These are phyloP conservation scores for Symphodus melops DNA, from an alignment of 2,113 vertebrate genomes.

Conservation along the genomic window DNA sequence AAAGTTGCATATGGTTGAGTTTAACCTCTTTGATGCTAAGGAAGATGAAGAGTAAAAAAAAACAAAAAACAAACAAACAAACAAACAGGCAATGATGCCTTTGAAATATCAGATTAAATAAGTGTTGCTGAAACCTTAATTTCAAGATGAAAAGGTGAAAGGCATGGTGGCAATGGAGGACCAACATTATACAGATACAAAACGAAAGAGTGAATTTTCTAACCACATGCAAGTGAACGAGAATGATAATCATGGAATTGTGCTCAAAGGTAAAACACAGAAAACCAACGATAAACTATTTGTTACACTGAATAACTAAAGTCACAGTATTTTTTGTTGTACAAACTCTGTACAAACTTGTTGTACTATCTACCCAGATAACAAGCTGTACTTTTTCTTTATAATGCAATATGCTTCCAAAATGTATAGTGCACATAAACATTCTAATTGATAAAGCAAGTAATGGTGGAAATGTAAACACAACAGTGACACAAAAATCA, in stretches of 20 bases:
- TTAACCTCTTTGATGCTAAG: conserved; percentile 68
- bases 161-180: background rate
- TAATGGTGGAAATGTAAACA: background rate
- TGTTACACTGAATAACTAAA: background rate
- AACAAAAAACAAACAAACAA: too few species aligned
- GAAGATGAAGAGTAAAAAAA: conserved; percentile 47
- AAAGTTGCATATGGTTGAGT: conserved; percentile 72
- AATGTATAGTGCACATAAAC: background rate
- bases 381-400: background rate
- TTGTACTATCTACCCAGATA: background rate
- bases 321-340: too few species aligned
- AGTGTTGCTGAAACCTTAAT: conserved; percentile 9
- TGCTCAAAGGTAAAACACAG: background rate
- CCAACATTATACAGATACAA: conserved; percentile 3
- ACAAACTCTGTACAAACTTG: too few species aligned
- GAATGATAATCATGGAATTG: background rate
- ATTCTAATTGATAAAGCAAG: conserved; percentile 10
- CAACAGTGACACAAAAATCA: background rate
- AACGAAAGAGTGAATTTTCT: background rate
- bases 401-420: background rate
- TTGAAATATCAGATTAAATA: conserved; percentile 10
- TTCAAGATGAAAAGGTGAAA: conserved; percentile 8
- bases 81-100: background rate
- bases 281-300: conserved; percentile 3
- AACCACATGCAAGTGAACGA: too few species aligned